Conservation (phyloP, 2,888 invertebrate species). For the Trichopoda pennipes region DNA sequence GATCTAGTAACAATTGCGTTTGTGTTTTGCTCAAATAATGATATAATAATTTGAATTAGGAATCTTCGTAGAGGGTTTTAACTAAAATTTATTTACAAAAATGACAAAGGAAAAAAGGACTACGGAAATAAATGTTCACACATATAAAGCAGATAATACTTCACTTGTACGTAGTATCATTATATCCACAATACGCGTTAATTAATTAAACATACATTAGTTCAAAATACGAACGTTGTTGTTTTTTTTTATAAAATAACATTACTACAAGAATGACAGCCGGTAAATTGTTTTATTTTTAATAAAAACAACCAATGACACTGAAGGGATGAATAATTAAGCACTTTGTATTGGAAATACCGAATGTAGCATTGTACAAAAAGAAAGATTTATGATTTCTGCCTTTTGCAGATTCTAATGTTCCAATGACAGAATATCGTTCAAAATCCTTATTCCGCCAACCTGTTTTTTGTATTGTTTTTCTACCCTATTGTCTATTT, state of each 20-base stretch:
- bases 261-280: conserved; percentile 22
- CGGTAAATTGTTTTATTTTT: conserved; percentile 21
- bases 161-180: conserved; percentile 1
- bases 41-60: conserved; percentile 55
- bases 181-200: conserved; percentile 7
- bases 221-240: neutral
- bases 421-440: too few species aligned
- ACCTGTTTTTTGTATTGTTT: too few species aligned
- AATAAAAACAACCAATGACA: neutral
- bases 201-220: conserved; percentile 10
- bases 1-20: neutral
- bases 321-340: neutral
- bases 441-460: too few species aligned
- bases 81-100: conserved; percentile 55
- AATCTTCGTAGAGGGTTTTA: conserved; percentile 53
- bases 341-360: conserved; percentile 63
- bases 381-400: too few species aligned
- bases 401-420: too few species aligned
- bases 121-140: too few species aligned
- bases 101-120: too few species aligned
- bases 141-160: too few species aligned
- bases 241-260: conserved; percentile 37
- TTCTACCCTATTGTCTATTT: too few species aligned
- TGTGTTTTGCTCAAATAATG: conserved; percentile 40
- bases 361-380: conserved; percentile 1